Conservation (phyloP, 2,113 vertebrate genomes). For the Sialia sialis region DNA sequence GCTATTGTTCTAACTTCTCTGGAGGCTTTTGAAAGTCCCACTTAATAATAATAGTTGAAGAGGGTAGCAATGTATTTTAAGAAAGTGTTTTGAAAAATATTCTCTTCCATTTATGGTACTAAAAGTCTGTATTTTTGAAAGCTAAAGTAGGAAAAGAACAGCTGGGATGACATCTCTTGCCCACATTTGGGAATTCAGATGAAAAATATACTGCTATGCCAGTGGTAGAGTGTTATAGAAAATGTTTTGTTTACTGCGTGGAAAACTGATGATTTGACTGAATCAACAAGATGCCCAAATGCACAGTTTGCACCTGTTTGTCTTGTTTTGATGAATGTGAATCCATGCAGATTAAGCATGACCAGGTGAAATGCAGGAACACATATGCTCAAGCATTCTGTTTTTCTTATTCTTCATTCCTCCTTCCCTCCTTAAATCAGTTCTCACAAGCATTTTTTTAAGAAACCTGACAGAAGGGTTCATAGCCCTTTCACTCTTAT, state of each 20-base stretch:
- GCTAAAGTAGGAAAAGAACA: not conserved
- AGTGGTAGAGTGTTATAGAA: not conserved
- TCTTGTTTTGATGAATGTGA: slow-evolving; percentile 16
- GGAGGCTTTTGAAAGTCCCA: not conserved
- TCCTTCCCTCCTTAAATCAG: slow-evolving; percentile 9
- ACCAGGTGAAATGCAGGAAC: not conserved
- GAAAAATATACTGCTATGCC: not conserved
- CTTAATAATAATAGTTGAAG: not conserved
- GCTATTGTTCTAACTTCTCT: not conserved
- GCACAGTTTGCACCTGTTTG: not conserved
- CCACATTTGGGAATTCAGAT: not conserved
- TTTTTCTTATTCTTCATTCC: not conserved
- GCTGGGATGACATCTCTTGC: not conserved
- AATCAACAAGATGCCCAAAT: not conserved
- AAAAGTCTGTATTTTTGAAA: not conserved
- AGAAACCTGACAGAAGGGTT: not conserved
- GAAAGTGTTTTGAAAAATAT: not conserved
- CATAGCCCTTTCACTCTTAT: slow-evolving; percentile 17
- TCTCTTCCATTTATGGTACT: not conserved
- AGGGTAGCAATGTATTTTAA: not conserved
- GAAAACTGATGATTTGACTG: not conserved
- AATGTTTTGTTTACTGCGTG: not conserved
- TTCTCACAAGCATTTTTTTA: slow-evolving; percentile 16
- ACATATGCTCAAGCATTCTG: not conserved
- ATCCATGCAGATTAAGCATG: not conserved